A percentile compares a stretch with the other conserved stretches of the same genome.
Evolutionary conservation across 2,888 invertebrate genomes (phyloP).

Genomic region (Pachliopta kotzebuea): DNA sequence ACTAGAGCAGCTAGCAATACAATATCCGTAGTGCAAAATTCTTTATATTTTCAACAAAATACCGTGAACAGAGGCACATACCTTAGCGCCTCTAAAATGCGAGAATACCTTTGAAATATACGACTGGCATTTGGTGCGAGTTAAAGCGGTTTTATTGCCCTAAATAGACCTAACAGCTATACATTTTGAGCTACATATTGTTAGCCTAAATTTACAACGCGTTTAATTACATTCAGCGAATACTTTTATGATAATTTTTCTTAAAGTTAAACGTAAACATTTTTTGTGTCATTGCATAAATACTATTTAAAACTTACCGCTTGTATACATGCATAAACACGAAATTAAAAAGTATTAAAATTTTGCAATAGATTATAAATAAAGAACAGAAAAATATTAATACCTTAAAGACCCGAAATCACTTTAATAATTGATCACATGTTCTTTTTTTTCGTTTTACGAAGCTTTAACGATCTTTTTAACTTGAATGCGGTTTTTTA

Average conservation of each 20-base stretch:
- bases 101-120: slow-evolving; percentile 27
- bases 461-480: no score
- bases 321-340: no score
- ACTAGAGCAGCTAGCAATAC: slow-evolving; percentile 5
- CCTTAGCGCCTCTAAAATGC: slow-evolving; percentile 33
- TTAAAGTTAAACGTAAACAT: no score
- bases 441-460: no score
- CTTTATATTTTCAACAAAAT: slow-evolving; percentile 33
- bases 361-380: no score
- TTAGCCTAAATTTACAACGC: neutral
- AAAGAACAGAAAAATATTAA: no score
- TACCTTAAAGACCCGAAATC: no score
- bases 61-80: slow-evolving; percentile 30
- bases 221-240: slow-evolving; percentile 1
- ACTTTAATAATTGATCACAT: no score
- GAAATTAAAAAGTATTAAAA: no score
- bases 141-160: slow-evolving; percentile 18
- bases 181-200: slow-evolving; percentile 2
- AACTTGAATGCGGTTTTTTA: no score
- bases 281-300: no score
- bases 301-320: no score
- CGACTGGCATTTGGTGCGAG: slow-evolving; percentile 7
- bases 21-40: slow-evolving; percentile 25
- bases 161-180: slow-evolving; percentile 14
- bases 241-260: neutral